Base-by-base conservation (phyloP, 2,113 vertebrate genomes). In the Thunnus maccoyii region DNA sequence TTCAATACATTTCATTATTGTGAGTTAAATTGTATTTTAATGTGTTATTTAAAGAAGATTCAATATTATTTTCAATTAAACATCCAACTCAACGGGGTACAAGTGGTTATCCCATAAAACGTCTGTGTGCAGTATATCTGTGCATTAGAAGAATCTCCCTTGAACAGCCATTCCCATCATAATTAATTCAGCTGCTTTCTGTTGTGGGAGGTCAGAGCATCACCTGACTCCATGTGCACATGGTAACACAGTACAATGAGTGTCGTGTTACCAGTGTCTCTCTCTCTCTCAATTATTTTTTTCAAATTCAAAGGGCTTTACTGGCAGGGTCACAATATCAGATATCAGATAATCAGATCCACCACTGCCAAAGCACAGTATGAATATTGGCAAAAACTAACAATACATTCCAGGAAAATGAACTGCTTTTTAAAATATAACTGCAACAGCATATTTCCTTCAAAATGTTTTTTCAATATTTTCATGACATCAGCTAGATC, bases 161-260 rank as follows among this genome's bases (percentile, higher is more conserved):
- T 36, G 3, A 60, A 66, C 36, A 75, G 27, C n/a, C 8, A 1
- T 56, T 81, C 18, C 1, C 52, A 55, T 54, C 75, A 71, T 87
- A 11, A 90, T 72, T 85, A 50, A 89, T 89, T 79, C 4, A 87
- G 7, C 9, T 68, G 4, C 18, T 66, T 58, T 82, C 48, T 58
- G 30, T 30, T 63, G 67, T 47, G 60, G 36, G 44, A 60, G 61
- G 50, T 56, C 47, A 27, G 11, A 27, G 56, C 20, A 30, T 64
- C 69, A 69, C 51, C 46, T 72, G 67, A 72, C 61, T 66, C 75
- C 46, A 66, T 36, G 61, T 72, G n/a, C 41, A 62, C 68, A 77
- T 55, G 61, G 44, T 51, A 63, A 68, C 63, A 46, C 27, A 27
- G 18, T 27, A 46, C 36, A 84, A 41, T 3, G 5, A 15, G 20